phyloP scores from a whole-genome alignment of 2,888 invertebrate genomes.

The Drosophila meridionalis region DNA sequence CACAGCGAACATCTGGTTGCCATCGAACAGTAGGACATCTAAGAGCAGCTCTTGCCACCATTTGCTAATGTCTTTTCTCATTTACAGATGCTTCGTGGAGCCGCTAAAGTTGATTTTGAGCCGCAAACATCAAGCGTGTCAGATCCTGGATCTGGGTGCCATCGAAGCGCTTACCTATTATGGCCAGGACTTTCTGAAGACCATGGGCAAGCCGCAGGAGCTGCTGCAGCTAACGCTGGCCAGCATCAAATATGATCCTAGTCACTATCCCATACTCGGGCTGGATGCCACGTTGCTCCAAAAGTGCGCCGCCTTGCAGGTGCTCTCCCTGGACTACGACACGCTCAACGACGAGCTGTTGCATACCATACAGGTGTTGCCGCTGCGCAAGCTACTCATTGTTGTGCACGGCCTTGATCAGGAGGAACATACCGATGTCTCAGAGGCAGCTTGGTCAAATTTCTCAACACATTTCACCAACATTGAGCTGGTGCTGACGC shows the following conservation, averaged over 20 bases:
- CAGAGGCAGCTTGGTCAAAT: slow-evolving; percentile 88
- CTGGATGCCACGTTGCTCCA: slow-evolving; percentile 86
- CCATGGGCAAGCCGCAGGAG: slow-evolving; percentile 85
- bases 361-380: slow-evolving; percentile 83
- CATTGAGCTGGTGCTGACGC: slow-evolving; percentile 82
- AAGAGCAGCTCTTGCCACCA: too few species aligned
- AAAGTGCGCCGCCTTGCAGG: slow-evolving; percentile 87
- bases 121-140: slow-evolving; percentile 82
- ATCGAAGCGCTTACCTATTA: slow-evolving; percentile 84
- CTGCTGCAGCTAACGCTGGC: slow-evolving; percentile 89
- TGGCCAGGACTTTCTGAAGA: slow-evolving; percentile 83
- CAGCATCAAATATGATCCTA: slow-evolving; percentile 90
- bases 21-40: slow-evolving; percentile 81
- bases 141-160: slow-evolving; percentile 83
- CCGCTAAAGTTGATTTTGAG: slow-evolving; percentile 83
- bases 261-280: slow-evolving; percentile 87
- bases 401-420: slow-evolving; percentile 89
- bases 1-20: slow-evolving; percentile 82
- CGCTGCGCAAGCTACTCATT: slow-evolving; percentile 88
- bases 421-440: slow-evolving; percentile 87
- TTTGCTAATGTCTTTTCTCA: neutral
- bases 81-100: slow-evolving; percentile 82
- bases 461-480: slow-evolving; percentile 85
- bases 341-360: slow-evolving; percentile 83
- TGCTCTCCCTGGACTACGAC: slow-evolving; percentile 85